Conservation (phyloP, 1,140 invertebrate genomes). For the Drosophila trapezifrons region DNA sequence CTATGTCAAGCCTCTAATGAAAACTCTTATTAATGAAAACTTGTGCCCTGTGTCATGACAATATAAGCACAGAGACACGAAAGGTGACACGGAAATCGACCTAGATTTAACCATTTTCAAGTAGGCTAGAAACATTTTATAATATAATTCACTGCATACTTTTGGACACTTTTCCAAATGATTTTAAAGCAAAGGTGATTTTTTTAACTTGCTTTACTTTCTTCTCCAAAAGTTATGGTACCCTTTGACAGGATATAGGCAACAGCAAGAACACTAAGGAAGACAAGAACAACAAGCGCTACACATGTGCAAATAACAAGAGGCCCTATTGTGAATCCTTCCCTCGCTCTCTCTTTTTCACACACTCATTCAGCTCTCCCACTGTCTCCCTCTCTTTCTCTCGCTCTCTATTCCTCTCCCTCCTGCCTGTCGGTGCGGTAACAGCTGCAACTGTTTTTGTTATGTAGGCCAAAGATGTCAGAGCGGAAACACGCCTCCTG, state of each 20-base stretch:
- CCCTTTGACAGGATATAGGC: conserved; percentile 1
- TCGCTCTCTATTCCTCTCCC: not conserved
- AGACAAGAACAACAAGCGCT: conserved; percentile 32
- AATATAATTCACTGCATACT: not conserved
- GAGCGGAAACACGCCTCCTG: conserved; percentile 42
- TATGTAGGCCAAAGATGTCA: conserved; percentile 76
- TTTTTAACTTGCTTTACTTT: not conserved
- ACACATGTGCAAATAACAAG: conserved; percentile 70
- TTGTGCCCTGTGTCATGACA: too few species aligned
- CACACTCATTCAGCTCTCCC: conserved; percentile 6
- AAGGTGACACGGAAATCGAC: too few species aligned
- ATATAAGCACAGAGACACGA: too few species aligned
- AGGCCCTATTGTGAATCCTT: conserved; percentile 45
- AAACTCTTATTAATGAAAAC: too few species aligned
- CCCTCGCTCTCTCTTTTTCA: not conserved
- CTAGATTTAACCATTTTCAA: too few species aligned
- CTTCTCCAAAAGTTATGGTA: not conserved
- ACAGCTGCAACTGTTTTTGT: conserved; percentile 78
- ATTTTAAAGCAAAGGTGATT: too few species aligned
- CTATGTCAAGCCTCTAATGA: too few species aligned
- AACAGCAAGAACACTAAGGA: conserved; percentile 19
- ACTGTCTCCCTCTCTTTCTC: conserved; percentile 1
- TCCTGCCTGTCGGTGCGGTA: conserved; percentile 35
- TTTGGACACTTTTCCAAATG: not conserved
- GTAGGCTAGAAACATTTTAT: too few species aligned